Conservation (phyloP, 2,797 vertebrate genomes). For the Pantherophis alleghaniensis region DNA sequence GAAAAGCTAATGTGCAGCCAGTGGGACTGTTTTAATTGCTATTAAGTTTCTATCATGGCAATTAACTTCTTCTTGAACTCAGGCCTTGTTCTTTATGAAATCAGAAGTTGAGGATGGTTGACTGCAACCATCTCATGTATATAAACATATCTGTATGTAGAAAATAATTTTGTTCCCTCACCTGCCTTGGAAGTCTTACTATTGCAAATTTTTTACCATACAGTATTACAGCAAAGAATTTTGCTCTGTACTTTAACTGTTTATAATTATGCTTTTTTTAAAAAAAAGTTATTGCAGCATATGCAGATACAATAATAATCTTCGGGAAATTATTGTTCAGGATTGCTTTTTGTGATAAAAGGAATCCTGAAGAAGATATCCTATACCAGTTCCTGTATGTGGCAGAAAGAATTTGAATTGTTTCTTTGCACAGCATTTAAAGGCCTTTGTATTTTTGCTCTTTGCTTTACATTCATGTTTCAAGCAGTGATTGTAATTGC, state of each 20-base stretch:
- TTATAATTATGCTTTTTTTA: constrained; percentile 1
- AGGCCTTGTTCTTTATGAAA: neutral
- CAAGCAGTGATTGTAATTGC: neutral
- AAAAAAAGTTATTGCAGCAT: neutral
- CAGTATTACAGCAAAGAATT: neutral
- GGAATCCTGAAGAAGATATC: constrained; percentile 32
- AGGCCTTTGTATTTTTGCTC: constrained; percentile 14
- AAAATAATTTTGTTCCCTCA: neutral
- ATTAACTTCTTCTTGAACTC: neutral
- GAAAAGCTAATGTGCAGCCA: neutral
- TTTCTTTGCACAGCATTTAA: neutral
- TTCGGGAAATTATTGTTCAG: constrained; percentile 33
- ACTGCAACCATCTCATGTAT: neutral
- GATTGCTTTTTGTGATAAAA: constrained; percentile 21
- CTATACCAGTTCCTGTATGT: constrained; percentile 19
- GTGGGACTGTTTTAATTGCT: constrained; percentile 2
- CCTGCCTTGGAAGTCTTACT: neutral
- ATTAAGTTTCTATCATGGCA: neutral
- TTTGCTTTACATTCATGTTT: constrained; percentile 1
- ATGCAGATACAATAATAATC: neutral
- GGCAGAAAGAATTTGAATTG: constrained; percentile 9
- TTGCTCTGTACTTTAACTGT: neutral
- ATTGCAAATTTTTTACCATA: neutral
- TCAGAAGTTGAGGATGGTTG: constrained; percentile 22
- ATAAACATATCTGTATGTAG: neutral